phyloP scores from a whole-genome alignment of 2,888 invertebrate genomes.

The Falcaria lacertinaria region DNA sequence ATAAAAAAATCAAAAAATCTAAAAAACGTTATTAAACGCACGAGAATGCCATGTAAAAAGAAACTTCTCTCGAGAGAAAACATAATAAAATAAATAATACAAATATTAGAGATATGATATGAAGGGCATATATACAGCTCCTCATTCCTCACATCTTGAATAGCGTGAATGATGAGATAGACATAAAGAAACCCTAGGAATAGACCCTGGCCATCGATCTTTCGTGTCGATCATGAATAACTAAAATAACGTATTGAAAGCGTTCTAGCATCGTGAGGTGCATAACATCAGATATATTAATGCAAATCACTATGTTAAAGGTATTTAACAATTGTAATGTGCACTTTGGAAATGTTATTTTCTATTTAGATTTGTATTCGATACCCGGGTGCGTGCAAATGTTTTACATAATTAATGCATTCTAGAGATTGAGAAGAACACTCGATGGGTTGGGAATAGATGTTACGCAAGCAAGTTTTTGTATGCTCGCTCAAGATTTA shows the following conservation, averaged over 20 bases:
- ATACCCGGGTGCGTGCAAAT: background rate
- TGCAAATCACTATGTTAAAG: background rate
- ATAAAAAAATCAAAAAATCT: no score
- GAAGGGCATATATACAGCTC: no score
- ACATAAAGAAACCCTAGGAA: no score
- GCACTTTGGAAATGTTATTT: slow-evolving; percentile 2
- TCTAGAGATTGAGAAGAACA: background rate
- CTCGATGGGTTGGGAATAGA: background rate
- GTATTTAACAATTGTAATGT: slow-evolving; percentile 2
- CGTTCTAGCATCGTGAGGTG: background rate
- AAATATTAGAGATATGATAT: no score
- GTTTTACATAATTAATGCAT: slow-evolving; percentile 3
- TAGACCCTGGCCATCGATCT: no score
- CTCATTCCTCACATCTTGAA: no score
- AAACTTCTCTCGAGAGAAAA: no score
- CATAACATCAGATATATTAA: background rate
- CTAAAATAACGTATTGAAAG: background rate
- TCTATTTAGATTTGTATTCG: slow-evolving; percentile 3
- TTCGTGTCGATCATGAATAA: background rate
- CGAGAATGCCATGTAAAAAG: no score
- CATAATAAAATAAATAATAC: no score
- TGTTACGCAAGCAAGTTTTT: background rate
- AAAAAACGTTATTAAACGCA: no score
- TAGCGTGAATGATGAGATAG: no score
- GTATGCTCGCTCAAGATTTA: background rate